phyloP scores from a whole-genome alignment of 2,888 invertebrate genomes.

The Ophion ellenae region DNA sequence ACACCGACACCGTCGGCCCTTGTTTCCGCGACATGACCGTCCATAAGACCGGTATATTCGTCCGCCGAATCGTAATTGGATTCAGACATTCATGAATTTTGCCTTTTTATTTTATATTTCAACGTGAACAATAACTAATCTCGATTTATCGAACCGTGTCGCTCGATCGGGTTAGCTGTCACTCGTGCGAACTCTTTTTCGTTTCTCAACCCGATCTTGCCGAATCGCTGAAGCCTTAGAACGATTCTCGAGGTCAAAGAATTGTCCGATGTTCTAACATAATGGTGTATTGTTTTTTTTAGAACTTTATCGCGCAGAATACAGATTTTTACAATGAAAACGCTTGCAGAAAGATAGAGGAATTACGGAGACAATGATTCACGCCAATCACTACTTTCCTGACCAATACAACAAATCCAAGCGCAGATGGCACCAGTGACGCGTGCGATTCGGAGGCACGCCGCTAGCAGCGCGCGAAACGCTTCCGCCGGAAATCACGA shows the following conservation, averaged over 20 bases:
- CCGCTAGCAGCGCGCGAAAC: neutral
- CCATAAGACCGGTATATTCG: constrained; percentile 93
- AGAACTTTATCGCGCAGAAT: neutral
- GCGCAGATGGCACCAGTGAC: neutral
- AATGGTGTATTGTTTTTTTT: neutral
- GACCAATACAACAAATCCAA: neutral
- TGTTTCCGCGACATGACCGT: constrained; percentile 91
- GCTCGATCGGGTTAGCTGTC: neutral
- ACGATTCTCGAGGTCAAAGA: neutral
- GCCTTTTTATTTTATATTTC: constrained; percentile 28
- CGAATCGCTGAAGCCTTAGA: neutral
- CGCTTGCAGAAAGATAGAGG: neutral
- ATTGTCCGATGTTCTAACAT: neutral
- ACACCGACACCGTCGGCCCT: constrained; percentile 85
- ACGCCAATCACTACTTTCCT: neutral
- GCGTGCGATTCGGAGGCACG: neutral
- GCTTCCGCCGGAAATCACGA: constrained; percentile 16
- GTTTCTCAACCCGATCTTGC: neutral
- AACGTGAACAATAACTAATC: neutral
- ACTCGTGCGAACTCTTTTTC: neutral
- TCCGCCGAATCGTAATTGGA: constrained; percentile 87
- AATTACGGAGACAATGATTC: neutral
- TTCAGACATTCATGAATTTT: constrained; percentile 83
- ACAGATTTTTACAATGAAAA: neutral
- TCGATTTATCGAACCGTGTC: neutral